A percentile compares a stretch with the other conserved stretches of the same genome.
These are phyloP conservation scores for Achroia grisella DNA, from an alignment of 1,140 invertebrate species.

Conservation along the genomic window DNA sequence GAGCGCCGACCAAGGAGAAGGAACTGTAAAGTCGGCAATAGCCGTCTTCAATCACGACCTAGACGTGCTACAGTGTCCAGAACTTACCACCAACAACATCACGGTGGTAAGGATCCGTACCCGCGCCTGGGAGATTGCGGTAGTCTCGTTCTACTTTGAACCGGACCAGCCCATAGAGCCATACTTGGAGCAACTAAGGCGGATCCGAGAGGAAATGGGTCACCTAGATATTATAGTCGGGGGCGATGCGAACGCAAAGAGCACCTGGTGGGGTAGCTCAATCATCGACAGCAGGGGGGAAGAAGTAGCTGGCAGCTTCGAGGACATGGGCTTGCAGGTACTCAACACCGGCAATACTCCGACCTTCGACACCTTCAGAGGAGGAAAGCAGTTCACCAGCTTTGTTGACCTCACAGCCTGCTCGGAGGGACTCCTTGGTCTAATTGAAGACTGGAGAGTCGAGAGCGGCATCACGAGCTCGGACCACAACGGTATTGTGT, in stretches of 20 bases:
- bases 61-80: neutral
- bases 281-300: conserved; percentile 9
- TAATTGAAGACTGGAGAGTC: conserved; percentile 5
- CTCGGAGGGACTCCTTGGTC: neutral
- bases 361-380: conserved; percentile 13
- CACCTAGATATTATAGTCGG: conserved; percentile 1
- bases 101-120: neutral
- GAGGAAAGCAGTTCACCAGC: neutral
- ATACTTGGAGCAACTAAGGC: conserved; percentile 4
- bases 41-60: conserved; percentile 3
- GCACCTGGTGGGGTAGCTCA: conserved; percentile 14
- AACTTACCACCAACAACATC: conserved; percentile 5
- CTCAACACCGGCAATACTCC: conserved; percentile 8
- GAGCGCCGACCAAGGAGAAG: neutral
- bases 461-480: conserved; percentile 2
- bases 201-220: neutral
- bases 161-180: conserved; percentile 1
- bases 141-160: conserved; percentile 6
- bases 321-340: conserved; percentile 2
- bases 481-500: conserved; percentile 15
- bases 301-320: neutral
- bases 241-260: conserved; percentile 15
- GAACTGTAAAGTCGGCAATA: conserved; percentile 6
- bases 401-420: conserved; percentile 10
- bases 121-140: neutral